Conservation (phyloP, 2,113 vertebrate species). For the Callorhinus ursinus region DNA sequence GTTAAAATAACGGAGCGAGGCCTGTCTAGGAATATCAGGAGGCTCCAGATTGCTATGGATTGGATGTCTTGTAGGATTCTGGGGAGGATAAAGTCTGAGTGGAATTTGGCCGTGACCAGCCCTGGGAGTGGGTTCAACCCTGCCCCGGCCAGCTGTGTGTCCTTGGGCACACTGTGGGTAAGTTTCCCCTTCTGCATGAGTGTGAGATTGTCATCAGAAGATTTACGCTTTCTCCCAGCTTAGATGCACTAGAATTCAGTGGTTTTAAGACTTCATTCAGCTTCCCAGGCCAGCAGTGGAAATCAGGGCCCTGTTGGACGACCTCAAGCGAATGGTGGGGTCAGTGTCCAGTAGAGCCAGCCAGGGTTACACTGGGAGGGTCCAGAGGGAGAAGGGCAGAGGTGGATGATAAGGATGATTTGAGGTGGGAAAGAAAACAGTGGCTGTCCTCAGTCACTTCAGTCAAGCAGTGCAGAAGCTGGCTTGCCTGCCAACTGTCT, state of each 20-base stretch:
- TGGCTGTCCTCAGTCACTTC: not conserved
- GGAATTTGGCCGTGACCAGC: not conserved
- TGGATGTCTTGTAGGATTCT: not conserved
- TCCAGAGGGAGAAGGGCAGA: not conserved
- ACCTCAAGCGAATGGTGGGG: not conserved
- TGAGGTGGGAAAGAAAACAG: not conserved
- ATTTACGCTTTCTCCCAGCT: not conserved
- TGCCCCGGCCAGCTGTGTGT: not conserved
- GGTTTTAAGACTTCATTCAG: not conserved
- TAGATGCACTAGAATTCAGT: not conserved
- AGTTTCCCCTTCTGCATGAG: not conserved
- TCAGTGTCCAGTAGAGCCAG: not conserved
- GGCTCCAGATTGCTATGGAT: not conserved
- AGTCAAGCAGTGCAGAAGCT: slow-evolving; percentile 50
- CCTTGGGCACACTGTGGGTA: not conserved
- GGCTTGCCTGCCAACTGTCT: slow-evolving; percentile 41
- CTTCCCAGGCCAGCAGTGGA: not conserved
- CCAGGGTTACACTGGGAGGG: not conserved
- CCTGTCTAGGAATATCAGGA: not conserved
- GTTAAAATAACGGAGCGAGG: not conserved
- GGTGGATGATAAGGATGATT: not conserved
- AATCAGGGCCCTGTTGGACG: not conserved
- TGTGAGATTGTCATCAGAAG: not conserved
- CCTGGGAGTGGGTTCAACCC: not conserved
- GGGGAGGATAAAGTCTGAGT: not conserved